Evolutionary conservation across 1,140 invertebrate genomes (phyloP).

Genomic region (Anthonomus grandis): DNA sequence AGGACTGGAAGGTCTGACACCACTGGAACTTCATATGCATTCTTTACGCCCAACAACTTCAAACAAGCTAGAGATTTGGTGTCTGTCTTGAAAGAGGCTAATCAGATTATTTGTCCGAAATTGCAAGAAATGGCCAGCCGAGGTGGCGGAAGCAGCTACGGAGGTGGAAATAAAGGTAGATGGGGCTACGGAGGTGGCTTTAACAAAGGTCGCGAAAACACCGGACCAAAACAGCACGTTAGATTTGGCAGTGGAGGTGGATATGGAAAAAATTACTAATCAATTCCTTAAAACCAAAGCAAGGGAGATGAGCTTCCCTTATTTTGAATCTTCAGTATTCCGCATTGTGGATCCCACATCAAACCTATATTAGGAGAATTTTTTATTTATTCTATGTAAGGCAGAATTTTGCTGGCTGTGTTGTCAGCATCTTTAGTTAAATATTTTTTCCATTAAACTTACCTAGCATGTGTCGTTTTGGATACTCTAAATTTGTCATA

Average conservation of each 20-base stretch:
- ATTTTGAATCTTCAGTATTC: constrained; percentile 1
- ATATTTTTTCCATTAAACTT: not conserved
- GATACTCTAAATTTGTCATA: constrained; percentile 14
- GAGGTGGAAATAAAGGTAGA: constrained; percentile 28
- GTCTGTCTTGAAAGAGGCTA: constrained; percentile 88
- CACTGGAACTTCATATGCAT: constrained; percentile 96
- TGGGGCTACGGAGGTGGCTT: constrained; percentile 26
- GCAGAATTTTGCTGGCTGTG: not conserved
- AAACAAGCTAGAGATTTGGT: constrained; percentile 90
- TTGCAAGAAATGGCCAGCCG: constrained; percentile 52
- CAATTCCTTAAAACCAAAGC: not conserved
- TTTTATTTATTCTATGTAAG: not conserved
- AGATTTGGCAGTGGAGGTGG: constrained; percentile 27
- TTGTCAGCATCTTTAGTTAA: not conserved
- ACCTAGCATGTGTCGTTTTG: not conserved
- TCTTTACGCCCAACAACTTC: constrained; percentile 91
- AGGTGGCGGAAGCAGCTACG: constrained; percentile 28
- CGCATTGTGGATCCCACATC: constrained; percentile 1
- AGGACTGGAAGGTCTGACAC: constrained; percentile 89
- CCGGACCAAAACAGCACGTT: constrained; percentile 31
- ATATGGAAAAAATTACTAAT: constrained; percentile 29
- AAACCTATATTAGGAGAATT: constrained; percentile 1
- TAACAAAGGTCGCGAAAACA: constrained; percentile 34
- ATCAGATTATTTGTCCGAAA: constrained; percentile 69
- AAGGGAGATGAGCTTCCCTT: not conserved